Percentiles rank a stretch among this genome's conserved stretches.
phyloP scores from a whole-genome alignment of 2,888 invertebrate species.

The Mantis religiosa region DNA sequence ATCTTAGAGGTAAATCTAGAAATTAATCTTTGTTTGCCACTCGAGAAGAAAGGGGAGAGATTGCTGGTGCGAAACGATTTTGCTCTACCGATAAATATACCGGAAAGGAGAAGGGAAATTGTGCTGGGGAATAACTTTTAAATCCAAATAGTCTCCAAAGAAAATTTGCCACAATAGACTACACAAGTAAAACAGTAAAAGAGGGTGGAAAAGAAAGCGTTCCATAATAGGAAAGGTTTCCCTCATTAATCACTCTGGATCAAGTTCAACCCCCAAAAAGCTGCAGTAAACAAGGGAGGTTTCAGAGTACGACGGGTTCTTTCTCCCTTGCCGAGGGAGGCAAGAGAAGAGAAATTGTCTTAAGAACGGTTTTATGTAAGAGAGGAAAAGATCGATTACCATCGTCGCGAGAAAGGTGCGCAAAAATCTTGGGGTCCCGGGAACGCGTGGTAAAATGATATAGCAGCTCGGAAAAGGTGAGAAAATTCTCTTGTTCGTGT shows the following conservation, averaged over 20 bases:
- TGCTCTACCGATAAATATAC: not conserved
- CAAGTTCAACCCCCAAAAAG: not conserved
- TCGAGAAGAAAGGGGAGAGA: not conserved
- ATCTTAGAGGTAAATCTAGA: not conserved
- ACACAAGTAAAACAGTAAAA: not conserved
- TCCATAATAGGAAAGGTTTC: not conserved
- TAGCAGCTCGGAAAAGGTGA: not conserved
- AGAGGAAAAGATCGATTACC: not conserved
- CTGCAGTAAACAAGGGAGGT: not conserved
- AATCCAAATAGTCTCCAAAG: not conserved
- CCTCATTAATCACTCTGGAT: conserved; percentile 1
- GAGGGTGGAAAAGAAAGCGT: not conserved
- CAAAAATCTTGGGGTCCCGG: not conserved
- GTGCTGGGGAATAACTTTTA: not conserved
- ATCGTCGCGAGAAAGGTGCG: not conserved
- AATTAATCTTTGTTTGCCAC: not conserved
- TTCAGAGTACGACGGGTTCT: not conserved
- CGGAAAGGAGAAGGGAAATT: not conserved
- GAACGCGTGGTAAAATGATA: not conserved
- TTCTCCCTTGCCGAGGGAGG: not conserved
- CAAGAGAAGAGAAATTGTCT: not conserved
- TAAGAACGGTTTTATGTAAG: conserved; percentile 7
- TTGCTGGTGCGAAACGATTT: not conserved
- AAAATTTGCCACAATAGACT: not conserved
- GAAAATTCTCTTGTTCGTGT: not conserved